Evolutionary conservation across 2,797 vertebrate species (phyloP).

Genomic region (Sebastes trivittatus): DNA sequence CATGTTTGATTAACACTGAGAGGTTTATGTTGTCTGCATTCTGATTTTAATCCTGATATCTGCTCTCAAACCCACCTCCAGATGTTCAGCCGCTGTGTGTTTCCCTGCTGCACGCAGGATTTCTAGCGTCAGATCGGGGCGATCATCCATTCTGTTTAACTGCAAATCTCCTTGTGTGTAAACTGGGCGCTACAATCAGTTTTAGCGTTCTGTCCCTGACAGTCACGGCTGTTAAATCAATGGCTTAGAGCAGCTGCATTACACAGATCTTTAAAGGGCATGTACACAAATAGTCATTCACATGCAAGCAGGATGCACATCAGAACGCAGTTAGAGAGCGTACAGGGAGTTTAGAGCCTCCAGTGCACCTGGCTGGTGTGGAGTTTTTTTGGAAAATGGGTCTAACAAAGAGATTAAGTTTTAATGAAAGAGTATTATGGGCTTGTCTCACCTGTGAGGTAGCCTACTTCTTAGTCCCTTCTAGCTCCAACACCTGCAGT

Average conservation of each 20-base stretch:
- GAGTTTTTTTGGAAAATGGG: neutral
- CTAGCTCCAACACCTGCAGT: constrained; percentile 36
- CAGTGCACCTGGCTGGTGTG: neutral
- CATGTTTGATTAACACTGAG: constrained; percentile 7
- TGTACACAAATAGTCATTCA: constrained; percentile 23
- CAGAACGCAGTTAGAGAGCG: neutral
- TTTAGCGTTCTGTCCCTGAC: constrained; percentile 45
- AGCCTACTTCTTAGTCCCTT: constrained; percentile 11
- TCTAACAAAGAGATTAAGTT: neutral
- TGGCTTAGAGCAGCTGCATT: constrained; percentile 41
- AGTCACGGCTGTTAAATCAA: constrained; percentile 50
- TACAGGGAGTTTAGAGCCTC: neutral
- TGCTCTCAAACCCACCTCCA: constrained; percentile 48
- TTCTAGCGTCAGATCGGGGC: constrained; percentile 14
- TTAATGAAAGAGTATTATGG: constrained; percentile 23
- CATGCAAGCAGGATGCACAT: constrained; percentile 12
- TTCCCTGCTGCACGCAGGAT: constrained; percentile 26
- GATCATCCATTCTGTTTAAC: constrained; percentile 56
- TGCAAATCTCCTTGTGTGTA: constrained; percentile 58
- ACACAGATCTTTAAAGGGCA: constrained; percentile 36
- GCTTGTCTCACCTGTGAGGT: constrained; percentile 30
- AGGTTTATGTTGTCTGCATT: neutral
- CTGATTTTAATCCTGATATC: constrained; percentile 53
- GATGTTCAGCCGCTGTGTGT: constrained; percentile 57
- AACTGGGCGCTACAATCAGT: constrained; percentile 48